Percentiles rank a stretch among this genome's conserved stretches.
Evolutionary conservation across 2,113 vertebrate species (phyloP).

Genomic region (Phoenicopterus ruber): DNA sequence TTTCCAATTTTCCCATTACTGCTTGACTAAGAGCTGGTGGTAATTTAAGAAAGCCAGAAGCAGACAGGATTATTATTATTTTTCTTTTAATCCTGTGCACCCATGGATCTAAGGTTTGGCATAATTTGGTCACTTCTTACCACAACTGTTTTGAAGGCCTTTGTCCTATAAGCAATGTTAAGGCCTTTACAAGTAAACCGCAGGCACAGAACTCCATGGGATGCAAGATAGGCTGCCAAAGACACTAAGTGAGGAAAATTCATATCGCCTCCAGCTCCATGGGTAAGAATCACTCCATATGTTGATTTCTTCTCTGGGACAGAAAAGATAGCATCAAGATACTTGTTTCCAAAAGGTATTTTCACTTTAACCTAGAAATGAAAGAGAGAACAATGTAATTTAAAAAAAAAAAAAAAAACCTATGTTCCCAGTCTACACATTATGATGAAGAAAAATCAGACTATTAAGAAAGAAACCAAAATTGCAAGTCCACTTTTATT

Average conservation of each 20-base stretch:
- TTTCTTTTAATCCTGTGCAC: not conserved
- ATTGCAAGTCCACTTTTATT: not conserved
- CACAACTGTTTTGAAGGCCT: constrained; percentile 84
- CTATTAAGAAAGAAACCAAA: not conserved
- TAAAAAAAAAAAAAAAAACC: not conserved
- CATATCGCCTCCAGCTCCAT: constrained; percentile 92
- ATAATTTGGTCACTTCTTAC: constrained; percentile 69
- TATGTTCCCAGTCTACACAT: not conserved
- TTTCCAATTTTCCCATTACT: not conserved
- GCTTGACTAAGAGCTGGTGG: not conserved
- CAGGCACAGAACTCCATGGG: constrained; percentile 80
- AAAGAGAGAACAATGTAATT: not conserved
- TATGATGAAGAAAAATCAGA: not conserved
- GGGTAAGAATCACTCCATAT: constrained; percentile 84
- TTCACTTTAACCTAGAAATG: constrained; percentile 80
- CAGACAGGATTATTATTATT: not conserved
- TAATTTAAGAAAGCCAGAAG: not conserved
- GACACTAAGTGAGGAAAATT: constrained; percentile 84
- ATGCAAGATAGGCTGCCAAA: constrained; percentile 76
- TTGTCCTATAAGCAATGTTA: constrained; percentile 83
- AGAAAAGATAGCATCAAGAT: constrained; percentile 81
- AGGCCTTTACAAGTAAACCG: constrained; percentile 94
- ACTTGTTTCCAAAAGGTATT: constrained; percentile 85
- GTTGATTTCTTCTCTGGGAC: constrained; percentile 68
- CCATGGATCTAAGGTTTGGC: not conserved